Percentiles rank a stretch among this genome's conserved stretches.
phyloP scores from a whole-genome alignment of 1,140 invertebrate genomes.

The Plectrocnemia conspersa region DNA sequence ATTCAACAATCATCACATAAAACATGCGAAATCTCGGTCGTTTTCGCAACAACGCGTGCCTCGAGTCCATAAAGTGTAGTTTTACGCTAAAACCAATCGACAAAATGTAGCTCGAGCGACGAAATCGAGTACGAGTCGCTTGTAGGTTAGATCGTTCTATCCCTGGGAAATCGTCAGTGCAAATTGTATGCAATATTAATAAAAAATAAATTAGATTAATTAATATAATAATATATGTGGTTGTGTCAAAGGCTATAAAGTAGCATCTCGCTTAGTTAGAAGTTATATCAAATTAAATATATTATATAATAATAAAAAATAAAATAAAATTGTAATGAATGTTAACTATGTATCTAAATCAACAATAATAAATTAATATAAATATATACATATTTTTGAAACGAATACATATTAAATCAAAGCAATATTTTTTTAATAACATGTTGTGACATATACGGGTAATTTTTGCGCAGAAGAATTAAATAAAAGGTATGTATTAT shows the following conservation, averaged over 20 bases:
- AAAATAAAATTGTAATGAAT: too few species aligned
- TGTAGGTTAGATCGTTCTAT: too few species aligned
- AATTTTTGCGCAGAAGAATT: too few species aligned
- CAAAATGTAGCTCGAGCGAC: neutral
- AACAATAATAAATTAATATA: too few species aligned
- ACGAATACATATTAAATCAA: too few species aligned
- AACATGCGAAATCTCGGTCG: neutral
- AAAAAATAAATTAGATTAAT: neutral
- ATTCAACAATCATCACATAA: neutral
- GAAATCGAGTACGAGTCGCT: neutral
- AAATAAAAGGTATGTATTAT: too few species aligned
- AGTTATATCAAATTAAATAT: too few species aligned
- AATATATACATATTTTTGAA: too few species aligned
- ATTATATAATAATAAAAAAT: too few species aligned
- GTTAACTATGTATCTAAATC: too few species aligned
- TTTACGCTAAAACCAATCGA: neutral
- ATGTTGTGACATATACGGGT: too few species aligned
- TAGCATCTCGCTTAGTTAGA: neutral
- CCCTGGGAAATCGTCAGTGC: neutral
- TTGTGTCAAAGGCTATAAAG: slow-evolving; percentile 17
- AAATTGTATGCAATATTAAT: neutral
- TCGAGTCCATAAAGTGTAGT: neutral
- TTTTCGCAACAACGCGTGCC: neutral
- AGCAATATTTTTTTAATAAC: too few species aligned
- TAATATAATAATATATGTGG: slow-evolving; percentile 7